Conservation (phyloP, 2,888 invertebrate species). For the Temnothorax ravouxi region DNA sequence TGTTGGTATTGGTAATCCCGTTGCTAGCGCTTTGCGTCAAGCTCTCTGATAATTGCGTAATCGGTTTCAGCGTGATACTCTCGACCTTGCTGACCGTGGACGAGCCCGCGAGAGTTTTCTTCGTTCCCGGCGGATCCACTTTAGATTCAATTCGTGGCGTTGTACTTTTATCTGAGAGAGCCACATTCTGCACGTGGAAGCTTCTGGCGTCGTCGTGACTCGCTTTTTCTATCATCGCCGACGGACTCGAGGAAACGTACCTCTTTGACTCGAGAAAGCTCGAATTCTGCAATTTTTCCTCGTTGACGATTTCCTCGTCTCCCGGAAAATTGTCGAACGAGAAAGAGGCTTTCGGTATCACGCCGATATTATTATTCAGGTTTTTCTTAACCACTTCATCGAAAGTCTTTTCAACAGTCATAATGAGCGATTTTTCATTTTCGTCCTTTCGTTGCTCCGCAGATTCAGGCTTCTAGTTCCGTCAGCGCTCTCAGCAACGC, state of each 20-base stretch:
- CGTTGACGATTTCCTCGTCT: slow-evolving; percentile 81
- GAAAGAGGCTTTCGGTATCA: slow-evolving; percentile 75
- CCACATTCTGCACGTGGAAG: slow-evolving; percentile 75
- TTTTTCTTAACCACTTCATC: slow-evolving; percentile 74
- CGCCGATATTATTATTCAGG: slow-evolving; percentile 73
- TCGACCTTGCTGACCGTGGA: slow-evolving; percentile 68
- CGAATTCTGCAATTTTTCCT: slow-evolving; percentile 84
- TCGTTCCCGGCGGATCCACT: slow-evolving; percentile 49
- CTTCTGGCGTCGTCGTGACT: slow-evolving; percentile 76
- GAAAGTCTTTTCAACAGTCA: slow-evolving; percentile 81
- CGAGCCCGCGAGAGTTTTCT: slow-evolving; percentile 18
- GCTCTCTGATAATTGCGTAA: slow-evolving; percentile 73
- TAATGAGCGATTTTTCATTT: slow-evolving; percentile 83
- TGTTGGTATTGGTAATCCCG: slow-evolving; percentile 79
- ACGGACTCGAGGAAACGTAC: slow-evolving; percentile 65
- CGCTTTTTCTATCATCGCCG: slow-evolving; percentile 69
- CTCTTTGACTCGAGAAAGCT: slow-evolving; percentile 81
- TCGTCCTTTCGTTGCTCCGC: slow-evolving; percentile 86
- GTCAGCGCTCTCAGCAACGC: slow-evolving; percentile 92
- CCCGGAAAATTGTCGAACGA: slow-evolving; percentile 80
- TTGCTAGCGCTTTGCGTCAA: slow-evolving; percentile 80
- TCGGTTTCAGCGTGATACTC: slow-evolving; percentile 72
- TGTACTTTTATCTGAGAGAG: slow-evolving; percentile 54
- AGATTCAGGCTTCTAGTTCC: slow-evolving; percentile 90
- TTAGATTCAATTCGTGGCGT: slow-evolving; percentile 50